Conservation (phyloP, 2,888 invertebrate genomes). For the Conus canariensis region DNA sequence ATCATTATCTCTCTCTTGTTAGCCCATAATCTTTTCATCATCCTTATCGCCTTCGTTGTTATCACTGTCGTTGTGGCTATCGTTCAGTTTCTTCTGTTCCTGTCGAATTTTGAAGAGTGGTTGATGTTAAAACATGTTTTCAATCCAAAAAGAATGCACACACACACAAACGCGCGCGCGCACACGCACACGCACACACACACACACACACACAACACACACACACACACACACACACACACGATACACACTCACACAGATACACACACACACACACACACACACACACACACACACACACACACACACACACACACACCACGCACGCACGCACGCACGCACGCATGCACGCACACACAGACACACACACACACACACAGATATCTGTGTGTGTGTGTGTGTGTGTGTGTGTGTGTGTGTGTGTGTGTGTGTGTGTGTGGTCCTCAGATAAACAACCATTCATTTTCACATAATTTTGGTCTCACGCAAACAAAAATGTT, state of each 20-base stretch:
- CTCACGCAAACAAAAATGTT: too few relatives aligned
- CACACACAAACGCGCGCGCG: not conserved
- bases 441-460: too few relatives aligned
- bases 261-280: slow-evolving; percentile 6
- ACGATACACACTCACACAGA: not conserved
- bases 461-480: too few relatives aligned
- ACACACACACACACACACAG: not conserved
- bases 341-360: not conserved
- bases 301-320: not conserved
- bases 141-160: not conserved
- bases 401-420: too few relatives aligned
- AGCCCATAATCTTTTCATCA: not conserved
- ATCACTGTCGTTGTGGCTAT: not conserved
- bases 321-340: not conserved
- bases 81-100: not conserved
- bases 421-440: too few relatives aligned
- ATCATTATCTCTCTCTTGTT: too few relatives aligned
- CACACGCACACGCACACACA: not conserved
- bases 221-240: not conserved
- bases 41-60: not conserved
- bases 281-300: not conserved
- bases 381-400: not conserved
- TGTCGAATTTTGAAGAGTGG: not conserved
- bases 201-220: not conserved
- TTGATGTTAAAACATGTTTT: too few relatives aligned